Percentiles rank a stretch among this genome's conserved stretches.
Evolutionary conservation across 2,888 invertebrate species (phyloP).

Genomic region (Gryllus longicercus): DNA sequence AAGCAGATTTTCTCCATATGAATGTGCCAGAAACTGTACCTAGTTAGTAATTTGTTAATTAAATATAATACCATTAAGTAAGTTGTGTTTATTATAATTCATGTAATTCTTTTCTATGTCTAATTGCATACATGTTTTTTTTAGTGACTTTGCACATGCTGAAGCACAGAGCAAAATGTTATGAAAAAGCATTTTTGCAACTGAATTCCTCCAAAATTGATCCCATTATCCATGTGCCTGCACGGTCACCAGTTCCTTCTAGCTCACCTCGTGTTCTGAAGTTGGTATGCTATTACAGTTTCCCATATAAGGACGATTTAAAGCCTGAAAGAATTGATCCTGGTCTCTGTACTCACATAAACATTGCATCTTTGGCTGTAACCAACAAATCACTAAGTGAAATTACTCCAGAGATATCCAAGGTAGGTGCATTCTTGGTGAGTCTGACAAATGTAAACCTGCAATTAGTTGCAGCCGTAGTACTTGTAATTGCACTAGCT

Average conservation of each 20-base stretch:
- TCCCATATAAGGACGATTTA: slow-evolving; percentile 51
- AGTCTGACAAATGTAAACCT: no score
- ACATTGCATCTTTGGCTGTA: slow-evolving; percentile 69
- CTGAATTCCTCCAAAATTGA: slow-evolving; percentile 23
- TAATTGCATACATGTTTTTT: neutral
- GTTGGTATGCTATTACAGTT: slow-evolving; percentile 69
- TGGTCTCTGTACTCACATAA: slow-evolving; percentile 77
- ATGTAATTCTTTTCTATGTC: no score
- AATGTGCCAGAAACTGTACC: neutral
- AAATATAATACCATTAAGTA: no score
- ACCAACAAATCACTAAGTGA: slow-evolving; percentile 59
- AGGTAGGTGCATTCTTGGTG: slow-evolving; percentile 22
- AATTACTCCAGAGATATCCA: slow-evolving; percentile 40
- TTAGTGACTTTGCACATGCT: slow-evolving; percentile 17
- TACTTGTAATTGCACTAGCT: no score
- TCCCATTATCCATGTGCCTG: neutral
- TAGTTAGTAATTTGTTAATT: neutral
- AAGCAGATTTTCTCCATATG: slow-evolving; percentile 4
- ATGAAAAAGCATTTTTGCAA: slow-evolving; percentile 23
- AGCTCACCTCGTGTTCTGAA: slow-evolving; percentile 33
- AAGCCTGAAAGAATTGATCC: slow-evolving; percentile 62
- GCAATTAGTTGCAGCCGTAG: no score
- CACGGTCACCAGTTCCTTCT: neutral
- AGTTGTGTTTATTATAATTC: no score
- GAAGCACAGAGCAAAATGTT: slow-evolving; percentile 23